Conservation (phyloP, 1,140 invertebrate genomes). For the Acromyrmex heyeri region DNA sequence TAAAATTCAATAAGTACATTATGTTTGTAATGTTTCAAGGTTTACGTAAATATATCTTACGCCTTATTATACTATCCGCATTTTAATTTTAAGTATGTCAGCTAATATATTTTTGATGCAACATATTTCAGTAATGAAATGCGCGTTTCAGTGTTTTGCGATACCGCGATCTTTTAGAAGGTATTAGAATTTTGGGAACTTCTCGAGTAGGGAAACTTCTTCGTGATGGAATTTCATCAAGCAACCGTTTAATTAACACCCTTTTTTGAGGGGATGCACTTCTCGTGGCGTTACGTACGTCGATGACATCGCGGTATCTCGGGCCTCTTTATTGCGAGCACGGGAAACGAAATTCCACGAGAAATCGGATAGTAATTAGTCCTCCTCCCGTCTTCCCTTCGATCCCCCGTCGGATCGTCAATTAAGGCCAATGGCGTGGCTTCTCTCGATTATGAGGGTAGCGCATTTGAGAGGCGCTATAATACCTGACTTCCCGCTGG, state of each 20-base stretch:
- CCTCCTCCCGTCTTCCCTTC: conserved; percentile 19
- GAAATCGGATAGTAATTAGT: conserved; percentile 70
- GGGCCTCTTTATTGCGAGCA: conserved; percentile 48
- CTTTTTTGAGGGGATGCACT: conserved; percentile 14
- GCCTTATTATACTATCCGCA: not conserved
- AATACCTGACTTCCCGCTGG: conserved; percentile 11
- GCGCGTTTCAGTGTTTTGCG: not conserved
- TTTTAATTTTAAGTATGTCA: not conserved
- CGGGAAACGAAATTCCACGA: conserved; percentile 52
- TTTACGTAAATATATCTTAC: no score
- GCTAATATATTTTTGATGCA: not conserved
- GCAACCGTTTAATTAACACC: conserved; percentile 51
- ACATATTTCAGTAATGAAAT: not conserved
- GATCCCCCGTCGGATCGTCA: conserved; percentile 36
- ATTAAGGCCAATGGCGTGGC: conserved; percentile 65
- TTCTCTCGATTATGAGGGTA: conserved; percentile 63
- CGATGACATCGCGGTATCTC: conserved; percentile 52
- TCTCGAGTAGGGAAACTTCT: not conserved
- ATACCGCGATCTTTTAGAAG: not conserved
- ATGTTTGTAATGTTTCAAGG: not conserved
- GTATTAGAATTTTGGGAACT: conserved; percentile 9
- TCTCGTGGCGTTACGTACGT: conserved; percentile 9
- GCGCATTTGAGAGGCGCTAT: conserved; percentile 20
- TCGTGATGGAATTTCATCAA: conserved; percentile 31
- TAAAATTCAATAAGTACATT: not conserved